Percentiles rank a stretch among this genome's conserved stretches.
Evolutionary conservation across 2,888 invertebrate genomes (phyloP).

Genomic region (Linyphia triangularis): DNA sequence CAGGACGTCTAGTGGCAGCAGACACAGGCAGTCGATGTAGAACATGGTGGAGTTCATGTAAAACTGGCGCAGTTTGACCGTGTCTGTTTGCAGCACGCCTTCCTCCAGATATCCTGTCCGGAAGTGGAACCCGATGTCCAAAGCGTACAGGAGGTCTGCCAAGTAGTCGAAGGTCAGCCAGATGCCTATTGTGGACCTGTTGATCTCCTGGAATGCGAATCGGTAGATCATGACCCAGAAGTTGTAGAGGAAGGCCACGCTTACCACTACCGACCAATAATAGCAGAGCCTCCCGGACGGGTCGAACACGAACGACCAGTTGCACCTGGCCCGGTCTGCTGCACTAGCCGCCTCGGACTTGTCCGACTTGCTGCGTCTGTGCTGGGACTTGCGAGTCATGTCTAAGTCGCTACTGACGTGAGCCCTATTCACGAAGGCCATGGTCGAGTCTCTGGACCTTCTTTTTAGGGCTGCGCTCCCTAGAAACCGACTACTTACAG

Average conservation of each 20-base stretch:
- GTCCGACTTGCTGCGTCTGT: constrained; percentile 79
- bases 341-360: constrained; percentile 79
- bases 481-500: constrained; percentile 87
- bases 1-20: constrained; percentile 97
- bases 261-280: constrained; percentile 98
- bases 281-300: constrained; percentile 97
- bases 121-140: constrained; percentile 98
- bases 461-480: constrained; percentile 65
- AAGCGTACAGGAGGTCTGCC: constrained; percentile 96
- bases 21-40: constrained; percentile 98
- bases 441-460: constrained; percentile 84
- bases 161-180: constrained; percentile 99
- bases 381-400: constrained; percentile 84
- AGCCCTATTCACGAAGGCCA: constrained; percentile 85
- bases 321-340: constrained; percentile 84
- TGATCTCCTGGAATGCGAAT: constrained; percentile 99
- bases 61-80: constrained; percentile 94
- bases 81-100: constrained; percentile 97
- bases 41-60: constrained; percentile 99
- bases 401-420: constrained; percentile 87
- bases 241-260: constrained; percentile 96
- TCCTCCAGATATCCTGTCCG: constrained; percentile 98
- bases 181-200: constrained; percentile 88
- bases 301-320: constrained; percentile 98
- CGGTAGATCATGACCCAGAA: constrained; percentile 99